Percentiles rank a stretch among this genome's conserved stretches.
Conservation (phyloP, 2,888 invertebrate genomes). For the Lacanobia oleracea region DNA sequence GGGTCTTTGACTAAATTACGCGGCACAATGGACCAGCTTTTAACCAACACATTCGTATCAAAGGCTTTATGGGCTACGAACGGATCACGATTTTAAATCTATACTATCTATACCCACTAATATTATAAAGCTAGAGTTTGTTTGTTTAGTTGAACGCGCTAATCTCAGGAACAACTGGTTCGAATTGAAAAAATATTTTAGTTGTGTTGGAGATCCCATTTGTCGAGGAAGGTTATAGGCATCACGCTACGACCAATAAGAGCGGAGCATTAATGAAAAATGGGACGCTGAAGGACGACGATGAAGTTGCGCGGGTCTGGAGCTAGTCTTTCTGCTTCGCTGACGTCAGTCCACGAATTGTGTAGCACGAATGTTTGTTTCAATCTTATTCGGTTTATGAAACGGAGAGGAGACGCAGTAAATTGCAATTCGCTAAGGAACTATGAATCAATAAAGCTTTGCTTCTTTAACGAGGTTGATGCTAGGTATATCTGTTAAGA, state of each 20-base stretch:
- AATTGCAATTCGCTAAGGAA: slow-evolving; percentile 6
- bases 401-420: background rate
- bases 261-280: too few species aligned
- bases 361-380: background rate
- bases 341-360: background rate
- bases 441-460: background rate
- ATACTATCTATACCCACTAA: too few species aligned
- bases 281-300: too few species aligned
- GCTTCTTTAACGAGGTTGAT: background rate
- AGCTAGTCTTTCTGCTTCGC: too few species aligned
- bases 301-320: too few species aligned
- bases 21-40: background rate
- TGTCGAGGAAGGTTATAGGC: too few species aligned
- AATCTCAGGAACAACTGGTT: too few species aligned
- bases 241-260: too few species aligned
- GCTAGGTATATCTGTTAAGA: background rate
- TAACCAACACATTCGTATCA: background rate
- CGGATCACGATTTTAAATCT: background rate
- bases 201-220: too few species aligned
- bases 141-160: too few species aligned
- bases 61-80: background rate
- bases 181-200: too few species aligned
- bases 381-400: background rate
- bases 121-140: too few species aligned
- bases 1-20: background rate